Conservation (phyloP, 2,888 invertebrate species). For the Myopa testacea region DNA sequence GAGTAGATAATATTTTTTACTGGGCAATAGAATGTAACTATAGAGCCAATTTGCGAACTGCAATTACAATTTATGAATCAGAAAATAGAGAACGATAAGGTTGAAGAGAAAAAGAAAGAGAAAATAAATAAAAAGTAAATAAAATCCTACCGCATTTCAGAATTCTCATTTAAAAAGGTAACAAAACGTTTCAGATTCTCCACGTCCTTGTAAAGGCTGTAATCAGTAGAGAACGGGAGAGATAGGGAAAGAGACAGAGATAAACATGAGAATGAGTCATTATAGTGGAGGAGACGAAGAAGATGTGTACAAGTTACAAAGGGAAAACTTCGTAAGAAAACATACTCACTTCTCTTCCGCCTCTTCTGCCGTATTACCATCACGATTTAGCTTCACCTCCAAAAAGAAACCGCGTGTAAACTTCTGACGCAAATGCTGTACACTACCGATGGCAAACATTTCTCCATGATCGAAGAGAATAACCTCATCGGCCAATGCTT, state of each 20-base stretch:
- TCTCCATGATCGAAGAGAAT: conserved; percentile 83
- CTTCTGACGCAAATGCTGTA: conserved; percentile 80
- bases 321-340: too few species aligned
- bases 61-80: conserved; percentile 35
- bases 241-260: neutral
- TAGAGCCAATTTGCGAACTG: conserved; percentile 75
- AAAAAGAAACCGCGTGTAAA: conserved; percentile 71
- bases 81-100: neutral
- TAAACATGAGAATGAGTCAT: neutral
- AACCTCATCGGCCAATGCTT: conserved; percentile 80
- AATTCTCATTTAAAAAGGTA: conserved; percentile 54
- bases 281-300: too few species aligned
- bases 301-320: too few species aligned
- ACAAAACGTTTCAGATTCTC: conserved; percentile 56
- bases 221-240: neutral
- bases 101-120: neutral
- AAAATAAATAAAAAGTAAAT: neutral
- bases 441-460: conserved; percentile 78
- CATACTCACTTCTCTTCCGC: conserved; percentile 54
- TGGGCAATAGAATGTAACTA: conserved; percentile 77
- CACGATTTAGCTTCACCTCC: conserved; percentile 56
- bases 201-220: conserved; percentile 55
- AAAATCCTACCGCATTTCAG: conserved; percentile 55
- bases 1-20: conserved; percentile 73
- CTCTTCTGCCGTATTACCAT: conserved; percentile 52